Evolutionary conservation across 1,140 invertebrate species (phyloP).

Genomic region (Dryas iulia): DNA sequence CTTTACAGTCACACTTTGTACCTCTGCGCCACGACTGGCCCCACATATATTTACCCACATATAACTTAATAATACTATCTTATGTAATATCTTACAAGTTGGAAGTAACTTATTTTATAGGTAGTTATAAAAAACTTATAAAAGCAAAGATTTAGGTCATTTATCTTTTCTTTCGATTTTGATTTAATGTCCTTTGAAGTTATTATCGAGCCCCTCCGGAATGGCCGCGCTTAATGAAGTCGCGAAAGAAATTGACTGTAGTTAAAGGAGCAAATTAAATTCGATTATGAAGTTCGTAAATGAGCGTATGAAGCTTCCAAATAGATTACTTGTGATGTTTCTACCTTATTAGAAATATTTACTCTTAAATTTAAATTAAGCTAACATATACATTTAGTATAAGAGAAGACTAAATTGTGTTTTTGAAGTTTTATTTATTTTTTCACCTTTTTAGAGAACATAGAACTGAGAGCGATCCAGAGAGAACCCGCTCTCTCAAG

Average conservation of each 20-base stretch:
- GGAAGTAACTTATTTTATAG: too few species aligned
- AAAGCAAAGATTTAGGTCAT: background rate
- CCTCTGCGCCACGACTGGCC: too few species aligned
- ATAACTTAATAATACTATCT: too few species aligned
- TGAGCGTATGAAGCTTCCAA: constrained; percentile 5
- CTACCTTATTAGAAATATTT: background rate
- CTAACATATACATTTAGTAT: background rate
- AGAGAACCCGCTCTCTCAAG: too few species aligned
- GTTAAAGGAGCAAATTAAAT: constrained; percentile 21
- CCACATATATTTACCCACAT: too few species aligned
- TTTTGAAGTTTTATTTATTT: too few species aligned
- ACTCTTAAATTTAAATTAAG: background rate
- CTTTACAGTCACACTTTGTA: too few species aligned
- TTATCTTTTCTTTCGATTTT: constrained; percentile 13
- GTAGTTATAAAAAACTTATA: background rate
- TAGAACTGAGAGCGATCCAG: too few species aligned
- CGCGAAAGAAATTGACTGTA: constrained; percentile 18
- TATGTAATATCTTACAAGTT: too few species aligned
- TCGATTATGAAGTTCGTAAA: constrained; percentile 18
- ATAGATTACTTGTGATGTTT: background rate
- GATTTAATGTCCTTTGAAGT: constrained; percentile 17
- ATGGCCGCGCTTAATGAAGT: constrained; percentile 16
- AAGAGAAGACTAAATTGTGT: too few species aligned
- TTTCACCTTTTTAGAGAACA: too few species aligned
- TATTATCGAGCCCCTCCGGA: constrained; percentile 16